Conservation (phyloP, 2,888 invertebrate genomes). For the Seira sanloemensis region DNA sequence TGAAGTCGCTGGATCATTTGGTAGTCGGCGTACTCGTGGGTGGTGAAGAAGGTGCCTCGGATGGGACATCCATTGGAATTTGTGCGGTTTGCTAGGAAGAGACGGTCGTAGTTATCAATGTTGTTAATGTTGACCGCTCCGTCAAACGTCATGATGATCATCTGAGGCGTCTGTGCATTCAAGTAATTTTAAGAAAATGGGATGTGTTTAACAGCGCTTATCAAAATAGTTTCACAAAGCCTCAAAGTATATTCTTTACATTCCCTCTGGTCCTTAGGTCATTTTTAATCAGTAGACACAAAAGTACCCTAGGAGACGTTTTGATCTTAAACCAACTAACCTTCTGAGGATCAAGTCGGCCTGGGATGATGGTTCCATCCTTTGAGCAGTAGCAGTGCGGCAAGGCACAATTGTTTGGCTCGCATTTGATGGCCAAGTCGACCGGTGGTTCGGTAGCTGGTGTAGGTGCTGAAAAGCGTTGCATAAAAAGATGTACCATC, state of each 20-base stretch:
- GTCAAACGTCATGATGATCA: constrained; percentile 93
- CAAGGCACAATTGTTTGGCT: constrained; percentile 84
- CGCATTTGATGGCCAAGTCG: constrained; percentile 88
- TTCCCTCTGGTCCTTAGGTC: too few relatives aligned
- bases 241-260: neutral
- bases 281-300: too few relatives aligned
- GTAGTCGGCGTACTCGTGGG: constrained; percentile 94
- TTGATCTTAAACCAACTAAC: too few relatives aligned
- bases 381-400: constrained; percentile 95
- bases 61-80: constrained; percentile 94
- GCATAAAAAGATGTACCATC: too few relatives aligned
- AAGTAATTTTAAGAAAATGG: too few relatives aligned
- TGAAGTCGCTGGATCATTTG: constrained; percentile 93
- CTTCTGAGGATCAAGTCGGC: constrained; percentile 87
- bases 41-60: constrained; percentile 94
- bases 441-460: constrained; percentile 88
- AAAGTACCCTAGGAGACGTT: too few relatives aligned
- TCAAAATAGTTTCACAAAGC: neutral
- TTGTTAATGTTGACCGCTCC: constrained; percentile 95
- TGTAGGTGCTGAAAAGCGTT: constrained; percentile 84
- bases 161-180: too few relatives aligned
- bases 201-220: neutral
- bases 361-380: constrained; percentile 92
- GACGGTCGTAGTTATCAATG: constrained; percentile 90
- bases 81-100: constrained; percentile 84